A percentile compares a stretch with the other conserved stretches of the same genome.
Evolutionary conservation across 2,888 invertebrate species (phyloP).

Genomic region (Rhopalosiphum nymphaeae): DNA sequence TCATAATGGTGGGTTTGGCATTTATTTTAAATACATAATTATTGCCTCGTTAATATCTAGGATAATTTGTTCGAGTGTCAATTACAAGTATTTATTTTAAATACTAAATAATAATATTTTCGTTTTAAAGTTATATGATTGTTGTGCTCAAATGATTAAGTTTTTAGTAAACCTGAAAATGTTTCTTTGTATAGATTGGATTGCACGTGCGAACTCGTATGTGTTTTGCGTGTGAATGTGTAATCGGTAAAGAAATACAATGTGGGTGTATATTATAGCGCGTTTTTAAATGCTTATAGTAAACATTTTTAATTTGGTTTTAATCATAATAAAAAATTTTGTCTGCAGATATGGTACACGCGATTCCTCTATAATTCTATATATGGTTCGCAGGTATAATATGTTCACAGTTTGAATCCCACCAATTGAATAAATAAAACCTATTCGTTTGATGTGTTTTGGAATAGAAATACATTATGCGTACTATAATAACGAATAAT

Average conservation of each 20-base stretch:
- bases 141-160: neutral
- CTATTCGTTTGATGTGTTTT: neutral
- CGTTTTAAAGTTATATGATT: neutral
- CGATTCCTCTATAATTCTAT: neutral
- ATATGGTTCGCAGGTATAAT: neutral
- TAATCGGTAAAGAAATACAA: neutral
- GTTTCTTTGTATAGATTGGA: neutral
- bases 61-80: neutral
- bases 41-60: neutral
- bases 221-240: neutral
- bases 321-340: neutral
- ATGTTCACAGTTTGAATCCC: neutral
- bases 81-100: neutral
- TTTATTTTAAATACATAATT: conserved; percentile 1
- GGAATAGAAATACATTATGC: neutral
- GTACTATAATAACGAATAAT: neutral
- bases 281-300: neutral
- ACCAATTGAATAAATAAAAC: conserved; percentile 5
- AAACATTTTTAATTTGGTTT: neutral
- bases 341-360: too few species aligned
- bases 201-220: neutral
- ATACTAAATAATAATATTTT: neutral
- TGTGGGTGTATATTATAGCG: too few species aligned
- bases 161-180: too few species aligned
- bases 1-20: neutral